A percentile compares a stretch with the other conserved stretches of the same genome.
phyloP scores from a whole-genome alignment of 2,888 invertebrate genomes.

The Thereva nobilitata region DNA sequence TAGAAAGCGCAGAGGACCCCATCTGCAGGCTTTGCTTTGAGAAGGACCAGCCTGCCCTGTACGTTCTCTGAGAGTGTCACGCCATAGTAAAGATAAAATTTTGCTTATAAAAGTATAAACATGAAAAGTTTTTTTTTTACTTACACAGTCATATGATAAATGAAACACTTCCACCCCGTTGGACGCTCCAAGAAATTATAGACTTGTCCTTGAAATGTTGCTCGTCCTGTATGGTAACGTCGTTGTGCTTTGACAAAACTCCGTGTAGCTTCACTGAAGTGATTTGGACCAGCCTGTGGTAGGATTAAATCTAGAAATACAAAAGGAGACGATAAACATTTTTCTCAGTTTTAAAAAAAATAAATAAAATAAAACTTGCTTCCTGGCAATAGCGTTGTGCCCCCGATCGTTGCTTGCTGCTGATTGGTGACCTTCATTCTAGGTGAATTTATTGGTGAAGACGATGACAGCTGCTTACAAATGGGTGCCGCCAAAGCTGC shows the following conservation, averaged over 20 bases:
- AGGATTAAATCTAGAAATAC: conserved; percentile 29
- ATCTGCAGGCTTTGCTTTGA: no score
- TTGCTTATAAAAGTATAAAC: not conserved
- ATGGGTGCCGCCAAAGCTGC: conserved; percentile 44
- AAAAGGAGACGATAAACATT: not conserved
- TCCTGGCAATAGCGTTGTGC: conserved; percentile 24
- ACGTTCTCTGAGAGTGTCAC: no score
- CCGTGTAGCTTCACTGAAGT: conserved; percentile 64
- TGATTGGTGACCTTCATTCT: conserved; percentile 1
- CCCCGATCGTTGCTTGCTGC: not conserved
- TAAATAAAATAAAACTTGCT: conserved; percentile 1
- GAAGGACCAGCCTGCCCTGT: no score
- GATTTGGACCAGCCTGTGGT: conserved; percentile 52
- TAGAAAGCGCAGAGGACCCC: no score
- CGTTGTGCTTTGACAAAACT: conserved; percentile 67
- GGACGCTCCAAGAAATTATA: conserved; percentile 85
- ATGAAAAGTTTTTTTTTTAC: conserved; percentile 56
- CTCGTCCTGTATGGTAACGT: conserved; percentile 63
- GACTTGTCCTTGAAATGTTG: conserved; percentile 75
- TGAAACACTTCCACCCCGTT: conserved; percentile 81
- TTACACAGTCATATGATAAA: conserved; percentile 81
- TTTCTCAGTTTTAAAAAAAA: not conserved
- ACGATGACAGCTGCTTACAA: conserved; percentile 35
- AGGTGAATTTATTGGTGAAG: conserved; percentile 28
- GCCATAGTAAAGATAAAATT: no score